These are phyloP conservation scores for Corythornis leucogaster DNA, from an alignment of 2,797 vertebrate species.

Conservation along the genomic window DNA sequence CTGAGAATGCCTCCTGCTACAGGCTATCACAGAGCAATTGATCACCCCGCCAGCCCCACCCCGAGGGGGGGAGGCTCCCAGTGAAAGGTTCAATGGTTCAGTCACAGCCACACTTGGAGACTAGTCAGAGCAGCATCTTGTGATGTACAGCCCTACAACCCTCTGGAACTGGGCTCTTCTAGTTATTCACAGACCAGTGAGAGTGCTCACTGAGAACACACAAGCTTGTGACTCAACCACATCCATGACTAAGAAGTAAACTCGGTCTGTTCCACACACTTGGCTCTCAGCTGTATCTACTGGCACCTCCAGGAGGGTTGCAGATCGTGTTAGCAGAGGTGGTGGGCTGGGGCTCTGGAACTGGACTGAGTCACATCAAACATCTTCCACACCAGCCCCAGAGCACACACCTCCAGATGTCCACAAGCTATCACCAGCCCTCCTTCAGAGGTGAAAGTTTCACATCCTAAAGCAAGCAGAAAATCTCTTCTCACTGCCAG, in stretches of 20 bases:
- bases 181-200: slow-evolving; percentile 25
- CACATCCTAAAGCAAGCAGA: background rate
- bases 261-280: background rate
- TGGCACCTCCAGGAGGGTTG: background rate
- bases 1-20: slow-evolving; percentile 29
- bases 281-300: background rate
- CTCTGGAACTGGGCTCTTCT: background rate
- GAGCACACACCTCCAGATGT: background rate
- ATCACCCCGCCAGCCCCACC: background rate
- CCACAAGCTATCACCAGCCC: background rate
- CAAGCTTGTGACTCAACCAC: slow-evolving; percentile 54
- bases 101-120: background rate
- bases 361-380: background rate
- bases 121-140: background rate
- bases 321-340: background rate
- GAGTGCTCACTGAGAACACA: slow-evolving; percentile 18
- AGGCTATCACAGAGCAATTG: slow-evolving; percentile 4
- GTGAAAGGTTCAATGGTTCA: background rate
- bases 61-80: slow-evolving; percentile 5
- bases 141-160: background rate
- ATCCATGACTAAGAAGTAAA: slow-evolving; percentile 43
- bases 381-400: background rate
- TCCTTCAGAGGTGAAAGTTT: background rate
- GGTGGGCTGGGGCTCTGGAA: background rate
- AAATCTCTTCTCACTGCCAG: background rate